Evolutionary conservation across 1,140 invertebrate species (phyloP), one percentile per base, ranked within the genome.

Genomic region (Drosophila ananassae): DNA sequence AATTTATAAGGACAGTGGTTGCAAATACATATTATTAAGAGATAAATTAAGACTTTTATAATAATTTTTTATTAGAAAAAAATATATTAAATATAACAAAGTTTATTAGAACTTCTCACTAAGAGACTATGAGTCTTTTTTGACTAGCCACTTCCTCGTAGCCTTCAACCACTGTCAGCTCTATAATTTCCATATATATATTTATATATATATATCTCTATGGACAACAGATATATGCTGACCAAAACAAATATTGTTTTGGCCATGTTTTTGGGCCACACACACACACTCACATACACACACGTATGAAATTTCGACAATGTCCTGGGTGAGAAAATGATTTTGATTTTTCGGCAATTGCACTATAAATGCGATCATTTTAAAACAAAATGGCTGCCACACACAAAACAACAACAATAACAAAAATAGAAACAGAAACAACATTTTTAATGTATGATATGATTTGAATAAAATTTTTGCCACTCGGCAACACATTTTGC

Each of bases 311-410:
- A 41, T 59, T 55, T 39, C 62, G 41, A 69, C 66, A 56, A 47
- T 56, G 66, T 67, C 62, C 66, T 47, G 48, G 50, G 50, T 51
- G 62, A 77, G 82, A 76, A 37, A 83, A 83, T 85, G 74, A 81
- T 84, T 74, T 73, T 79, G 73, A 87, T 85, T 80, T 85, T 81
- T 74, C 61, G 76, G 73, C 73, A 77, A 81, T 78, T 77, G 64
- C 56, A 39, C 76, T 79, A 77, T 85, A 85, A 85, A 85, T 85
- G 78, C 74, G 82, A 85, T 85, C 82, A 85, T 85, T 87, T 87
- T 82, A 84, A 84, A 84, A 84, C 72, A 87, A 87, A 87, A 89
- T 87, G 75, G 74, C 73, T 62, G 66, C 71, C 48, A 28, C 60
- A 64, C 41, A 44, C 41, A 44, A 41, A 41, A 41, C 60, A 63